These are phyloP conservation scores for Cylindroiulus punctatus DNA, from an alignment of 2,888 invertebrate species.

Conservation along the genomic window DNA sequence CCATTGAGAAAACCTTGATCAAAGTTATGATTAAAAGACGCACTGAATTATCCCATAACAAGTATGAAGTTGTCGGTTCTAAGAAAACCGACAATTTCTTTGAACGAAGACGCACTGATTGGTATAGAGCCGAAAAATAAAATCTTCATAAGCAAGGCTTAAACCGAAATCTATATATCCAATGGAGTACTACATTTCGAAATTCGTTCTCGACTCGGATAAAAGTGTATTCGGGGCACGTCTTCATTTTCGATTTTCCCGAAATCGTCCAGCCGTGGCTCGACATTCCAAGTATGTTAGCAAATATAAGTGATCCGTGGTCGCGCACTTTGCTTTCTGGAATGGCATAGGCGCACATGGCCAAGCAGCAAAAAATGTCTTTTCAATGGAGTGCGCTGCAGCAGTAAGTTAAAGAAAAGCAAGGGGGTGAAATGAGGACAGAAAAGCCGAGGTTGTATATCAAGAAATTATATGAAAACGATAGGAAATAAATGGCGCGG, in stretches of 20 bases:
- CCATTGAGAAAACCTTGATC: too few relatives aligned
- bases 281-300: conserved; percentile 43
- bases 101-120: conserved; percentile 1
- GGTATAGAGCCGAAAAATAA: neutral
- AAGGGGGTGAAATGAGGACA: conserved; percentile 34
- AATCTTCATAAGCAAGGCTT: conserved; percentile 22
- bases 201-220: neutral
- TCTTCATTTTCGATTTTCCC: conserved; percentile 41
- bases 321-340: conserved; percentile 36
- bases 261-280: conserved; percentile 45
- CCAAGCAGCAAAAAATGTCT: conserved; percentile 36
- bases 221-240: conserved; percentile 5
- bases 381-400: conserved; percentile 25
- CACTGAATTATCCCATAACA: too few relatives aligned
- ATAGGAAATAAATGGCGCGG: conserved; percentile 37
- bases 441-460: conserved; percentile 28
- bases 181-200: neutral
- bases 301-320: conserved; percentile 43
- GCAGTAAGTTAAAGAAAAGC: conserved; percentile 45
- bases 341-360: conserved; percentile 25
- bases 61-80: too few relatives aligned
- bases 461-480: conserved; percentile 47
- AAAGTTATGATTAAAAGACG: too few relatives aligned
- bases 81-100: neutral
- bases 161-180: neutral